Percentiles rank a stretch among this genome's conserved stretches.
phyloP scores from a whole-genome alignment of 2,113 vertebrate species.

The Triplophysa rosa region DNA sequence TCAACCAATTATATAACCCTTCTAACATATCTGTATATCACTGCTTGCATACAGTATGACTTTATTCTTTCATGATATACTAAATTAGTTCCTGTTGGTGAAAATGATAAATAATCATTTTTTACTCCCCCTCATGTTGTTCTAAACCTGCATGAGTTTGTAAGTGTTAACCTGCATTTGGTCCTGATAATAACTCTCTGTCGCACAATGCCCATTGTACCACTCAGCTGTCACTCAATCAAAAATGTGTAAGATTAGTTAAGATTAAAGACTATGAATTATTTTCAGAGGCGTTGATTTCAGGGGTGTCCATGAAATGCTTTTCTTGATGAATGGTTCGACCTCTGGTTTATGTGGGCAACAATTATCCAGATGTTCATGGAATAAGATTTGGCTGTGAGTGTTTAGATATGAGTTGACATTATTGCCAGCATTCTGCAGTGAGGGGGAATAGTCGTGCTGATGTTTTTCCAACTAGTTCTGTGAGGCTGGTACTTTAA shows the following conservation, averaged over 20 bases:
- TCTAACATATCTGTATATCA: too few relatives aligned
- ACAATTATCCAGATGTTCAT: constrained; percentile 22
- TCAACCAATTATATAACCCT: too few relatives aligned
- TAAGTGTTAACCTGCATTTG: too few relatives aligned
- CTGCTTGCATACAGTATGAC: too few relatives aligned
- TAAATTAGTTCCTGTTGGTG: too few relatives aligned
- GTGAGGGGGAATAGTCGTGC: too few relatives aligned
- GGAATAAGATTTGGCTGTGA: neutral
- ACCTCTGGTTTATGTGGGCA: neutral
- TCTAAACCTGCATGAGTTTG: too few relatives aligned
- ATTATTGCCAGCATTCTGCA: constrained; percentile 1
- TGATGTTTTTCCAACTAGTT: neutral
- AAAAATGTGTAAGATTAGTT: neutral
- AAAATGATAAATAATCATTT: too few relatives aligned
- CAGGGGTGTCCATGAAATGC: neutral
- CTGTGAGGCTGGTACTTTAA: neutral
- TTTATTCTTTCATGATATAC: too few relatives aligned
- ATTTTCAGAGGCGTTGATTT: neutral
- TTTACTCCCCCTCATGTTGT: too few relatives aligned
- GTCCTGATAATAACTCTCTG: neutral
- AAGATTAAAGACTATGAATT: constrained; percentile 27
- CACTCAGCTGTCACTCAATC: neutral
- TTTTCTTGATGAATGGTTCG: constrained; percentile 11
- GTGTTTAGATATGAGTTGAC: neutral
- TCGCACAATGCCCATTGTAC: neutral